Base-by-base conservation (phyloP, 2,797 vertebrate species). In the Emydoidea blandingii region DNA sequence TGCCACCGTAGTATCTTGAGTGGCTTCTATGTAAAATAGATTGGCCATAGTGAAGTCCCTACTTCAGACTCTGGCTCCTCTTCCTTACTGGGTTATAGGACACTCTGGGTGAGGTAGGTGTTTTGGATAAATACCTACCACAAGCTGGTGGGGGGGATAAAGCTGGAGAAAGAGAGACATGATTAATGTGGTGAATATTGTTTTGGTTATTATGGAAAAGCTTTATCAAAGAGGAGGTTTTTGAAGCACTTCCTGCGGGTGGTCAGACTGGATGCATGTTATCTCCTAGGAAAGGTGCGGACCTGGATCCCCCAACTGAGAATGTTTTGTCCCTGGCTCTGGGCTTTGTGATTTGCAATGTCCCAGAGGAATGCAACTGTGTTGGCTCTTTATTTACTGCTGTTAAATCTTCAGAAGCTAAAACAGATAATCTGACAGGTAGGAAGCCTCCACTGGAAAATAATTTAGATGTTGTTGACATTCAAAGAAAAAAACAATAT, bases 401-500 rank as follows among this genome's bases (percentile, higher is more conserved):
- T 12, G 1, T 54, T 81, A 3, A 23, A 19, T 47, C 18, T 34
- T 54, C 27, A 54, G 52, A 79, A 79, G 52, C 44, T 94, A 2
- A 16, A 54, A 56, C 21, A 72, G 56, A 34, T 92, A 79, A 94
- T 44, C 21, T 5, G 34, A 54, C 27, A 83, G 59, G 62, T 62
- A 44, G 52, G 65, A 49, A 54, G 50, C 68, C 62, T 79, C 88
- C 76, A 79, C 74, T 12, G 29, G 65, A 84, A 92, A 80, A 81
- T 37, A 72, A 86, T 78, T 15, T 81, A 37, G 90, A 86, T 86
- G 15, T 88, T 8, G 19, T 31, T 78, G 62, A 88, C 76, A 90
- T 81, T 50, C 49, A 90, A 90, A 57, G 57, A 52, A 44, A 93
- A 41, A 93, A 83, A 79, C 19, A 23, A 47, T 78, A 83, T 72